phyloP scores from a whole-genome alignment of 2,113 vertebrate species.

The Nibea albiflora region DNA sequence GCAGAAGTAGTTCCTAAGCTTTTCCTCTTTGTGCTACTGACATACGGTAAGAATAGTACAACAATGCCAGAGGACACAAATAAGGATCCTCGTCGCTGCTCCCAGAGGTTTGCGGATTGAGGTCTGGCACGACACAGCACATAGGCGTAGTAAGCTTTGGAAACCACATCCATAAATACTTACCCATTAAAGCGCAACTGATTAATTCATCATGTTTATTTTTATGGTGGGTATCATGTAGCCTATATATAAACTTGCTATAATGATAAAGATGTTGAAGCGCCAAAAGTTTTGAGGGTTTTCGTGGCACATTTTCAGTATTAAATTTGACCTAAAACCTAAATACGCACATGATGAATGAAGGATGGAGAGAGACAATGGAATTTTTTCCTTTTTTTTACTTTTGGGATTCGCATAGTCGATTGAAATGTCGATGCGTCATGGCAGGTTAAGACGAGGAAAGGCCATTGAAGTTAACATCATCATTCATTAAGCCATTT shows the following conservation, averaged over 20 bases:
- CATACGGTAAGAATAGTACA: slow-evolving; percentile 15
- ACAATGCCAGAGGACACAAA: slow-evolving; percentile 43
- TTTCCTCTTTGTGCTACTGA: slow-evolving; percentile 37
- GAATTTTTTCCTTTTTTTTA: slow-evolving; percentile 23
- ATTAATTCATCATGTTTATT: slow-evolving; percentile 68
- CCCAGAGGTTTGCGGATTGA: slow-evolving; percentile 55
- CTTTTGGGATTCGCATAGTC: slow-evolving; percentile 20
- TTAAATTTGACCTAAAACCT: slow-evolving; percentile 60
- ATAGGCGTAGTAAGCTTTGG: slow-evolving; percentile 13
- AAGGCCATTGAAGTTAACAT: slow-evolving; percentile 44
- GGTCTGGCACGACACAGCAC: slow-evolving; percentile 35
- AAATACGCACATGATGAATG: slow-evolving; percentile 60
- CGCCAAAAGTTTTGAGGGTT: slow-evolving; percentile 30
- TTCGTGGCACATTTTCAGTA: slow-evolving; percentile 35
- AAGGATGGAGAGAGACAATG: slow-evolving; percentile 54
- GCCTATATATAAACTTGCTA: slow-evolving; percentile 38
- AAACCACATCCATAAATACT: slow-evolving; percentile 53
- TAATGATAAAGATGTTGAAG: slow-evolving; percentile 54
- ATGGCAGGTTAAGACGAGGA: slow-evolving; percentile 35
- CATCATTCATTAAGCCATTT: slow-evolving; percentile 47
- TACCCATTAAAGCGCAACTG: slow-evolving; percentile 50
- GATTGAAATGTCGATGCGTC: slow-evolving; percentile 26
- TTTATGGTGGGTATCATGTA: slow-evolving; percentile 42
- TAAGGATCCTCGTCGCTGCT: slow-evolving; percentile 31
- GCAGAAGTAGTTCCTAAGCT: slow-evolving; percentile 2